Conservation (phyloP, 2,113 vertebrate species). For the Callochromis pleurospilus region DNA sequence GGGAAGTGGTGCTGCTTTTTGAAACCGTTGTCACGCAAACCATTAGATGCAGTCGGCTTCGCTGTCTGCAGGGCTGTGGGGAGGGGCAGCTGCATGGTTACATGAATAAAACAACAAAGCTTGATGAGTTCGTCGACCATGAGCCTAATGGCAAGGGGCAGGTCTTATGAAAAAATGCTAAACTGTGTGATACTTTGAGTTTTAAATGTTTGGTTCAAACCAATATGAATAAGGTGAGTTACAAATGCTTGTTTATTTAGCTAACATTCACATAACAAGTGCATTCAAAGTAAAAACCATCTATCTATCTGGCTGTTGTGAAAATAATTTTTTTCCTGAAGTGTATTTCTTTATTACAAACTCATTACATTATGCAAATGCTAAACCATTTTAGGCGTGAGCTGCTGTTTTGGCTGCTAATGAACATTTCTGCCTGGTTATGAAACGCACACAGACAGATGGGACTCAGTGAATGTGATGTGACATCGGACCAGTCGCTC, state of each 20-base stretch:
- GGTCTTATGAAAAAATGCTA: neutral
- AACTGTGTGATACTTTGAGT: neutral
- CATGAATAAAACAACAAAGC: slow-evolving; percentile 1
- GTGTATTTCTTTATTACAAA: neutral
- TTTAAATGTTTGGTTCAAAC: neutral
- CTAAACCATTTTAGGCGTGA: neutral
- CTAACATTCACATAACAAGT: neutral
- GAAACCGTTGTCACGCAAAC: slow-evolving; percentile 12
- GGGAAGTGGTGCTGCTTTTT: slow-evolving; percentile 12
- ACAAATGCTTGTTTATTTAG: neutral
- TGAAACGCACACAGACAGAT: neutral
- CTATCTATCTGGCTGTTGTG: neutral
- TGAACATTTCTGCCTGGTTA: neutral
- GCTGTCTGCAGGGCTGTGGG: neutral
- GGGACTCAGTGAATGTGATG: neutral
- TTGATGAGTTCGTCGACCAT: neutral
- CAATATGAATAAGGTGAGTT: neutral
- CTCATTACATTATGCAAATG: neutral
- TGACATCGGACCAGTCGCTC: neutral
- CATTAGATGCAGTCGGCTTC: neutral
- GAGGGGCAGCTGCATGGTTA: neutral
- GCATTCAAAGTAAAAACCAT: neutral
- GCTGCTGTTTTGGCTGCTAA: neutral
- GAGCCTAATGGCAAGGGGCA: neutral
- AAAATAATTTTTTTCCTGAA: neutral